phyloP scores from a whole-genome alignment of 1,140 invertebrate species.

The Bacillus rossius region DNA sequence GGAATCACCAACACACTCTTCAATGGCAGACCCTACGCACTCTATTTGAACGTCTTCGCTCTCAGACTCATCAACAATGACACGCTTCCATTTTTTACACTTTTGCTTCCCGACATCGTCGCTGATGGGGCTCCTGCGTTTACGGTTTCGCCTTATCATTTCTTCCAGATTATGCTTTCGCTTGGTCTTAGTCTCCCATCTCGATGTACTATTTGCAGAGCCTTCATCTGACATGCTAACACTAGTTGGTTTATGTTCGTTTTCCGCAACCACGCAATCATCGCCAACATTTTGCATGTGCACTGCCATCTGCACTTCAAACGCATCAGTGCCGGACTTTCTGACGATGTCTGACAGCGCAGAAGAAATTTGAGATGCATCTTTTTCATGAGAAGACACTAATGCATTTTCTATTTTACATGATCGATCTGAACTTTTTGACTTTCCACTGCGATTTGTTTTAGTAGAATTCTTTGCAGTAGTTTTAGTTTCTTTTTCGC shows the following conservation, averaged over 20 bases:
- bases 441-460: no score
- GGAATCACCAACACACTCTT: background rate
- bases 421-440: no score
- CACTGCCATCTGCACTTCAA: background rate
- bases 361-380: background rate
- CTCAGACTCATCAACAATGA: background rate
- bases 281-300: background rate
- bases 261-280: background rate
- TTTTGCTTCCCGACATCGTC: background rate
- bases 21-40: background rate
- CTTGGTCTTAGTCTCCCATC: background rate
- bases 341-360: background rate
- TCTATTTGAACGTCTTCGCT: background rate
- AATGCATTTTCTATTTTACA: no score
- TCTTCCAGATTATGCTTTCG: constrained; percentile 1
- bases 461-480: no score
- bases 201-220: background rate
- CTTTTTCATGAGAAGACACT: background rate
- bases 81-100: background rate
- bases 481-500: no score
- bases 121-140: background rate
- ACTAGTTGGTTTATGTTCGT: background rate
- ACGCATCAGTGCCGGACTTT: background rate
- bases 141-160: background rate
- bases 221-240: background rate